Base-by-base conservation (phyloP, 2,888 invertebrate genomes). In the Diarsia brunnea region DNA sequence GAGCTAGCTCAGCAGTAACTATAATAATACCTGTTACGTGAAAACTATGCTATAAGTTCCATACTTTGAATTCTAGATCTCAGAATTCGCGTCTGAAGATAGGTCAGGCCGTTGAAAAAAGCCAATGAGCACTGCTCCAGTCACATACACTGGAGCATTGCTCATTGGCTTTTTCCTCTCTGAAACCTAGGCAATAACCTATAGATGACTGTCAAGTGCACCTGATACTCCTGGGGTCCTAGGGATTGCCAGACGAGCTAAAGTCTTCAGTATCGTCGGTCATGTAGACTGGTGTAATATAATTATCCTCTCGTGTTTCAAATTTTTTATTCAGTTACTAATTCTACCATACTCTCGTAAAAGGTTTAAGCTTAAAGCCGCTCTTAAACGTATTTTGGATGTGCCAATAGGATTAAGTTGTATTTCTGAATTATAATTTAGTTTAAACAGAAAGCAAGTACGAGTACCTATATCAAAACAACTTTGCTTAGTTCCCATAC, bases 401-500 rank as follows among this genome's bases (percentile, higher is more conserved):
- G 14, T 55, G 4, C 14, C 21, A 27, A 58, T 58, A 8, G 3
- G 16, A 4, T 27, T 27, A 2, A 58, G 27, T 10, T 27, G 16
- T 27, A 19, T 27, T 58, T 16, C 8, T 27, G 16, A 16, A 27
- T 24, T 14, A 19, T 49, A 49, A 19, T 49, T 27, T 19, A 19
- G 27, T 47, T 27, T 21, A 21, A 38, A 73, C 10, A 51, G 0
- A 31, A 53, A 53, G 21, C 11, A 49, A 49, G 21, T 14, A 38
- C 11, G 43, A 49, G 21, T 14, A 38, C 7, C 24, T n/a, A 78
- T 24, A 47, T 3, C 47, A 55, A 19, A 43, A 69, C 27, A 55
- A 53, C 12, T 63, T n/a, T 14, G 14, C 12, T 73, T 73, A 10
- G 53, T 81, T 81, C 81, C 81, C 63, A 75, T 75, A 19, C 43